Base-by-base conservation (phyloP, 2,888 invertebrate species). In the Margaritifera margaritifera region DNA sequence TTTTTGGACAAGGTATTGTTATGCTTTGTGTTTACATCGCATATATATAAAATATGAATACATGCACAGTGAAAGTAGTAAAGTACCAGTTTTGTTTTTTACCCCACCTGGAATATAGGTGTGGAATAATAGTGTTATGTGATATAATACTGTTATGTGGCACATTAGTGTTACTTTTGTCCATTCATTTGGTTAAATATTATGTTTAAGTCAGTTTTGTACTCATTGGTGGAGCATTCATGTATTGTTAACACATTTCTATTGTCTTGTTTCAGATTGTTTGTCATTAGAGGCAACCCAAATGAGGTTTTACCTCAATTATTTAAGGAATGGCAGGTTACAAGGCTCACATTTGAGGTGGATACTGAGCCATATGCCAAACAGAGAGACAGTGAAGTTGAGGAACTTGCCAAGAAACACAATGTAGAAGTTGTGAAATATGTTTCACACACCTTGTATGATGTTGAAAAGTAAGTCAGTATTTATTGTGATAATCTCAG, bases 311-410 rank as follows among this genome's bases (percentile, higher is more conserved):
- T 85, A 31, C 81, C 80, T 6, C 70, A 77, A 63, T 68, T 86
- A 69, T 88, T 86, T 61, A 80, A 91, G 90, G 93, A 95, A 91
- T 96, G 96, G 96, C 93, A 94, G 64, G 95, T 94, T 64, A 95
- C 95, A 0, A 92, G 92, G 73, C 91, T 96, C 64, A 94, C 95
- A 0, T 96, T 95, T 90, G 96, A 96, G 89, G 94, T 95, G 86
- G 96, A 96, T 87, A 95, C 96, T 0, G 96, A 96, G 88, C 96
- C 96, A 0, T 96, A 94, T 85, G 95, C 95, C 20, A 92, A 94
- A 27, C 94, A 94, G 0, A 92, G 96, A 27, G 96, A 96, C 87
- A 93, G 93, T 84, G 95, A 95, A 85, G 94, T 96, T 54, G 93
- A 93, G 80, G 92, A 94, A 31, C 92, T 95, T 84, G 96, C 96